A percentile compares a stretch with the other conserved stretches of the same genome.
phyloP scores from a whole-genome alignment of 2,888 invertebrate species.

The Mactromeris polynyma region DNA sequence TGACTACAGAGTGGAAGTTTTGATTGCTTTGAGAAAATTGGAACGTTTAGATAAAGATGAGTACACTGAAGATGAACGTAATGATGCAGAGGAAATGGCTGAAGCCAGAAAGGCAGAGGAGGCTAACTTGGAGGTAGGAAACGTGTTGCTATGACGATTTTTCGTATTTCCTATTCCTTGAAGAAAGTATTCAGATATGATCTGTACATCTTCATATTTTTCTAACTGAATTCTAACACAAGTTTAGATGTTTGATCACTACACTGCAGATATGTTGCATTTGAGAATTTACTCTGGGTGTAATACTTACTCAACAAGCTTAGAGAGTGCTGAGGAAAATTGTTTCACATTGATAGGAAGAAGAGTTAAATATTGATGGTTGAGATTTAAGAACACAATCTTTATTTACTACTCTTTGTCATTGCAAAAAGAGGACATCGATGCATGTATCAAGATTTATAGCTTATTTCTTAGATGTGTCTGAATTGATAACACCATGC shows the following conservation, averaged over 20 bases:
- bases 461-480: conserved; percentile 4
- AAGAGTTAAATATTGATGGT: background rate
- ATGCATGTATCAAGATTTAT: background rate
- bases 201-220: background rate
- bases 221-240: background rate
- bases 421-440: background rate
- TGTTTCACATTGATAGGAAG: background rate
- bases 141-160: background rate
- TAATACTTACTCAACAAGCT: too few species aligned
- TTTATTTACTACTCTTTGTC: background rate
- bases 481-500: background rate
- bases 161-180: background rate
- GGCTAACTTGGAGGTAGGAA: conserved; percentile 65
- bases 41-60: conserved; percentile 87
- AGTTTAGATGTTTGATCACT: background rate
- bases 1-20: conserved; percentile 86
- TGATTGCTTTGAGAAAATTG: conserved; percentile 84
- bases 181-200: background rate
- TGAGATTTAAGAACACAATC: background rate
- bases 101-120: conserved; percentile 83
- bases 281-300: background rate
- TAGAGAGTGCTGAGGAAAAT: background rate
- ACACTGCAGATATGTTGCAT: background rate
- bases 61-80: conserved; percentile 85
- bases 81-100: conserved; percentile 85